A percentile compares a stretch with the other conserved stretches of the same genome.
Conservation (phyloP, 1,140 invertebrate genomes). For the Drosophila nigromelanica region DNA sequence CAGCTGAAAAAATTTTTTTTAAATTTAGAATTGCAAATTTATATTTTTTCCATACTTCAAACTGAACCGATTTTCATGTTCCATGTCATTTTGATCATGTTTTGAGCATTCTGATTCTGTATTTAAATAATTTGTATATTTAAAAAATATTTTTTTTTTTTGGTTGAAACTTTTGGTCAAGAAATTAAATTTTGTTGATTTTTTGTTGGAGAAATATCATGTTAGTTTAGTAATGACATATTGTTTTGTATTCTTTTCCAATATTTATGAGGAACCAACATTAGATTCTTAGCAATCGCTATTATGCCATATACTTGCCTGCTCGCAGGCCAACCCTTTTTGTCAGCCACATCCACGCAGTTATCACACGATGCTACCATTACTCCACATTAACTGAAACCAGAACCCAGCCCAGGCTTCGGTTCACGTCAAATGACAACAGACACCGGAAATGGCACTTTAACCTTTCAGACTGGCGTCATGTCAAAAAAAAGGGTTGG, state of each 20-base stretch:
- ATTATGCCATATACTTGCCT: not conserved
- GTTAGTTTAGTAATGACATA: no score
- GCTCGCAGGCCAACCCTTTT: conserved; percentile 7
- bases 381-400: not conserved
- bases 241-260: not conserved
- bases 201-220: no score
- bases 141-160: no score
- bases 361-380: conserved; percentile 31
- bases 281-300: conserved; percentile 22
- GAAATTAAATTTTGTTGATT: no score
- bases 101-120: no score
- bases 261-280: not conserved
- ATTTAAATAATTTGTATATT: no score
- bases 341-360: conserved; percentile 24
- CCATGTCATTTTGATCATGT: no score
- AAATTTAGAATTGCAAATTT: no score
- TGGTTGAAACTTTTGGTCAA: no score
- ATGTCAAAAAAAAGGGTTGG: conserved; percentile 37
- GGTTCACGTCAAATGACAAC: conserved; percentile 1
- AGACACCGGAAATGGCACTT: conserved; percentile 42
- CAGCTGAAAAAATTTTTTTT: no score
- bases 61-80: no score
- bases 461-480: conserved; percentile 43
- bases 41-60: no score
- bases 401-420: conserved; percentile 11